A percentile compares a stretch with the other conserved stretches of the same genome.
Evolutionary conservation across 2,113 vertebrate genomes (phyloP).

Genomic region (Pseudolaguvia tuberculata): DNA sequence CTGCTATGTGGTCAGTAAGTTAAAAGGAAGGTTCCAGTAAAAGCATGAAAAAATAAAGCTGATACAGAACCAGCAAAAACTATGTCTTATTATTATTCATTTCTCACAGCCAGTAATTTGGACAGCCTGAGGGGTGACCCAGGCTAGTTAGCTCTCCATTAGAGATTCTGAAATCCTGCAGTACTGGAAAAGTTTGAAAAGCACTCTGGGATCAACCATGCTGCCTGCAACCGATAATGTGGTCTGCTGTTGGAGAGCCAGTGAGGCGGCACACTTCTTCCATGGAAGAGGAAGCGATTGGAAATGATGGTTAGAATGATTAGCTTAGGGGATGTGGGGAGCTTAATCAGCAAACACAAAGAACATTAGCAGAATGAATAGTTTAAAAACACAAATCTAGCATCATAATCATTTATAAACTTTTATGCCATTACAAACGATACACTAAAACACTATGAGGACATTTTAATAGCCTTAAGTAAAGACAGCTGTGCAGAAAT

Average conservation of each 20-base stretch:
- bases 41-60: conserved; percentile 52
- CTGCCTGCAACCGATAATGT: conserved; percentile 13
- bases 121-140: conserved; percentile 38
- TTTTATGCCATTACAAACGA: neutral
- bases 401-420: neutral
- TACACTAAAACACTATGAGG: neutral
- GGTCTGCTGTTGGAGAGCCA: conserved; percentile 14
- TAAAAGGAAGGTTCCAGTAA: conserved; percentile 53
- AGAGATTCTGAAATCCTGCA: conserved; percentile 19
- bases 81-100: conserved; percentile 47
- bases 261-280: conserved; percentile 13
- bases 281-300: conserved; percentile 13
- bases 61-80: conserved; percentile 32
- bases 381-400: neutral
- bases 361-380: neutral
- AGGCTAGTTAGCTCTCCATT: conserved; percentile 47
- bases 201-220: neutral
- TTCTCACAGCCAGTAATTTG: conserved; percentile 51
- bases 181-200: conserved; percentile 14
- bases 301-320: conserved; percentile 16
- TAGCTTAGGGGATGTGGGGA: conserved; percentile 13
- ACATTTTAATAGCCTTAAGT: neutral
- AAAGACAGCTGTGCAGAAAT: neutral
- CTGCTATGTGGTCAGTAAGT: conserved; percentile 56
- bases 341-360: neutral